phyloP scores from a whole-genome alignment of 1,140 invertebrate species.

The Megalopta genalis region DNA sequence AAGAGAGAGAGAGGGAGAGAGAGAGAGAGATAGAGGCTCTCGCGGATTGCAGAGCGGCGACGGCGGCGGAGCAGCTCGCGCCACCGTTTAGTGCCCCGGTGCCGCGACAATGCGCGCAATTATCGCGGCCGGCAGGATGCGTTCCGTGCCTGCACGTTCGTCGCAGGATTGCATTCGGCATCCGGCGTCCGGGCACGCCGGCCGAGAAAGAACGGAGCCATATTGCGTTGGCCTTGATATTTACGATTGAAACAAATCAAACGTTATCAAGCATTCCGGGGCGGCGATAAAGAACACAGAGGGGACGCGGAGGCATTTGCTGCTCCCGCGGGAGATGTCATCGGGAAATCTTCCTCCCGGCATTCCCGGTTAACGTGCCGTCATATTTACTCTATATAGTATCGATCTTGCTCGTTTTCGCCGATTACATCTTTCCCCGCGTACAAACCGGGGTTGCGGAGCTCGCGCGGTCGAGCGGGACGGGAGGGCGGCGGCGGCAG shows the following conservation, averaged over 20 bases:
- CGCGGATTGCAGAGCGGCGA: background rate
- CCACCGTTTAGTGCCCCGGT: constrained; percentile 65
- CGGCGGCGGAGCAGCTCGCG: too few species aligned
- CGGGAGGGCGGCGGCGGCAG: background rate
- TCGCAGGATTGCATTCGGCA: too few species aligned
- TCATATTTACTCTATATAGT: constrained; percentile 55
- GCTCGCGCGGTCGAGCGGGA: too few species aligned
- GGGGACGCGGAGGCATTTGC: constrained; percentile 75
- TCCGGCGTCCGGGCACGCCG: too few species aligned
- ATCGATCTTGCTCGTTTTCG: constrained; percentile 41
- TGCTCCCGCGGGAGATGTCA: constrained; percentile 63
- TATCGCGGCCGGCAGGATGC: constrained; percentile 61
- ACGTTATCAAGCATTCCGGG: constrained; percentile 80
- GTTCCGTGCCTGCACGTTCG: constrained; percentile 43
- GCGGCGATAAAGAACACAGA: constrained; percentile 79
- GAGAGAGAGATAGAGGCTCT: too few species aligned
- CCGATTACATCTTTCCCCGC: constrained; percentile 40
- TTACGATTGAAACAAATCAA: constrained; percentile 81
- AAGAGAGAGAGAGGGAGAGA: too few species aligned
- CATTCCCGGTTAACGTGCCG: constrained; percentile 45
- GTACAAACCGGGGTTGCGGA: background rate
- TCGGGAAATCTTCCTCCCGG: constrained; percentile 55
- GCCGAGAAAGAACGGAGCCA: constrained; percentile 44
- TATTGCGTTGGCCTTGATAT: constrained; percentile 75
- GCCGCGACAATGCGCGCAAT: constrained; percentile 59